Base-by-base conservation (phyloP, 2,797 vertebrate genomes). In the Macropodus opercularis region DNA sequence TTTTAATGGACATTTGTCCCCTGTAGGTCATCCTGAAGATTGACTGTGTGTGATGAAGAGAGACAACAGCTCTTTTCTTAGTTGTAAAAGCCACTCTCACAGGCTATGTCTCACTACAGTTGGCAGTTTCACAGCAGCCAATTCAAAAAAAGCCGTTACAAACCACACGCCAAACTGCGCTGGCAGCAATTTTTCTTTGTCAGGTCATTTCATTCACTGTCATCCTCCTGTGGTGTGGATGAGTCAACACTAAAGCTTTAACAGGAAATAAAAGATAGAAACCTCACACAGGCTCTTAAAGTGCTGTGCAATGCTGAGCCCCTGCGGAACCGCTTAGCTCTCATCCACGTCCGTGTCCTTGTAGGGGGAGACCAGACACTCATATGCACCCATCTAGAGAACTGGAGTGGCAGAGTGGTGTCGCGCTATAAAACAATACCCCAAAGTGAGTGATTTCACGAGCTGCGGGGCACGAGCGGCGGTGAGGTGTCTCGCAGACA, bases 141-240 rank as follows among this genome's bases (percentile, higher is more conserved):
- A 59, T 43, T 72, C 32, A 60, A 56, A 71, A 56, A 71, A 71
- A 67, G 52, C 55, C 58, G 86, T 90, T 90, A 63, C 9, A 85
- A 86, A 87, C 85, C 84, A 69, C 80, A 71, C 2, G 2, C 19
- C 38, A 8, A 42, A 72, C 55, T 64, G 69, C 79, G 58, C 59
- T 42, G 41, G 39, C 68, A 71, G 62, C 67, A 29, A 23, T n/a
- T 12, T 21, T 3, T 7, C 23, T 50, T 18, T 6, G 36, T 72
- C 66, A 47, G 61, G 59, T 63, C 32, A 52, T 55, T 82, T 79
- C 49, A 74, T 85, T 80, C 69, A 75, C 50, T 40, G 35, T 57
- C 69, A 47, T 75, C 8, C 24, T 43, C 5, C 13, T 63, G 67
- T 56, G 70, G 63, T 69, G 17, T 40, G 0, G 36, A 61, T 83